Base-by-base conservation (phyloP, 2,797 vertebrate genomes). In the Sorex maritimensis region DNA sequence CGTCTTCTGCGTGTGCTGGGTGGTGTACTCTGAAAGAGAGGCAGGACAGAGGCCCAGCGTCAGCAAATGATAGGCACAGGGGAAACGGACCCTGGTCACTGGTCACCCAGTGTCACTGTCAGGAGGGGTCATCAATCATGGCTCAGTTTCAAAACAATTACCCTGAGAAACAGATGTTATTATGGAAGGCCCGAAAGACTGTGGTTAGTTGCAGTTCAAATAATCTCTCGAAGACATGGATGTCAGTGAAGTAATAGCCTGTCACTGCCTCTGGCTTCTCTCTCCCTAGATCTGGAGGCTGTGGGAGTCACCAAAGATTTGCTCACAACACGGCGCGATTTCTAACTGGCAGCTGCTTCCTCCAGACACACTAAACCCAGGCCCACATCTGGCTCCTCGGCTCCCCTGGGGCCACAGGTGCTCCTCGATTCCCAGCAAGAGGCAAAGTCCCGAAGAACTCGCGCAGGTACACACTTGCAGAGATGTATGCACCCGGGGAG, bases 1-100 rank as follows among this genome's bases (percentile, higher is more conserved):
- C 4, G 90, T 95, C 38, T 97, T 95, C 96, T 98, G 94, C 0
- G 95, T 97, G 91, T 93, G 96, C 67, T 98, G 96, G 8, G 96
- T 93, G 5, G 94, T 61, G 26, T 90, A 94, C 67, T 97, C 97
- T 98, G 97, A 44, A 74, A 93, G 93, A 71, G 67, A 96, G 84
- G 2, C 0, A 17, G 8, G 0, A 0, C 11, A 0, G 34, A 49
- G 34, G 72, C 2, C 55, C 8, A 3, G 28, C 2, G 24, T 8
- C 28, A n/a, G 28, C 0, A 1, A 75, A 38, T 9, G 24, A 41
- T 61, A 65, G n/a, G 30, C 26, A n/a, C 4, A 3, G 2, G 49
- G 10, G 14, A 19, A 55, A 55, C 5, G 52, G 17, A 74, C 34
- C 58, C 6, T 14, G 8, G 49, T 24, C 4, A 10, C 67, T 14